These are phyloP conservation scores for Amblyteles armatorius DNA, from an alignment of 2,888 invertebrate species.

Conservation along the genomic window DNA sequence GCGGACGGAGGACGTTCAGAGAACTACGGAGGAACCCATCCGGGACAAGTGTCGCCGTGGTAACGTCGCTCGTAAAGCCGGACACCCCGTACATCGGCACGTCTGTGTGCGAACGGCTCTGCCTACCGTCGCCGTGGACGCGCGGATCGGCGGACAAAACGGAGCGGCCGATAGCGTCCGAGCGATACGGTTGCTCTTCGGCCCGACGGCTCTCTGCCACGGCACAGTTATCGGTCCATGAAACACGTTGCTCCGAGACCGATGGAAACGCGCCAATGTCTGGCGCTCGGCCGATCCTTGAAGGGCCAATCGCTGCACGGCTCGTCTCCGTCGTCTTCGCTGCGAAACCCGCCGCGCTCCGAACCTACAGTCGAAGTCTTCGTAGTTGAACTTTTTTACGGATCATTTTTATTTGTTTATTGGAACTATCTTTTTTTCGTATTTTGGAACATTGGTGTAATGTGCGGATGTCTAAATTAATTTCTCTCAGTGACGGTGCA, in stretches of 20 bases:
- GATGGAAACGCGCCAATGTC: not conserved
- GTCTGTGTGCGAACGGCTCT: conserved; percentile 63
- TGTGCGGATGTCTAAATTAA: not conserved
- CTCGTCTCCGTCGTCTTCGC: not conserved
- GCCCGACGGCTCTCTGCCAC: conserved; percentile 2
- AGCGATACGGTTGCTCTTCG: not conserved
- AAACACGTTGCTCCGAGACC: not conserved
- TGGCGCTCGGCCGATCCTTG: not conserved
- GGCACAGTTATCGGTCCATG: not conserved
- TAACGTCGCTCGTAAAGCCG: conserved; percentile 75
- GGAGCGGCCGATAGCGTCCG: not conserved
- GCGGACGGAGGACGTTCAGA: conserved; percentile 39
- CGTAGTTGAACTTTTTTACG: not conserved
- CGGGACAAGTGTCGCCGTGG: conserved; percentile 74
- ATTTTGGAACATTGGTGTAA: not conserved
- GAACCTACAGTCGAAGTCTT: not conserved
- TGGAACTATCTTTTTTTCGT: no score
- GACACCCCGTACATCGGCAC: conserved; percentile 62
- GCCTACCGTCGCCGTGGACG: conserved; percentile 47
- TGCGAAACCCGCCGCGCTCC: not conserved
- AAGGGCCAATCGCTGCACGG: conserved; percentile 3
- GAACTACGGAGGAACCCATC: conserved; percentile 60
- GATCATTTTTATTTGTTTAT: not conserved
- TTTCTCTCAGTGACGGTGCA: no score
- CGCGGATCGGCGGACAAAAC: conserved; percentile 9